Evolutionary conservation across 2,113 vertebrate genomes (phyloP).

Genomic region (Ursus arctos): DNA sequence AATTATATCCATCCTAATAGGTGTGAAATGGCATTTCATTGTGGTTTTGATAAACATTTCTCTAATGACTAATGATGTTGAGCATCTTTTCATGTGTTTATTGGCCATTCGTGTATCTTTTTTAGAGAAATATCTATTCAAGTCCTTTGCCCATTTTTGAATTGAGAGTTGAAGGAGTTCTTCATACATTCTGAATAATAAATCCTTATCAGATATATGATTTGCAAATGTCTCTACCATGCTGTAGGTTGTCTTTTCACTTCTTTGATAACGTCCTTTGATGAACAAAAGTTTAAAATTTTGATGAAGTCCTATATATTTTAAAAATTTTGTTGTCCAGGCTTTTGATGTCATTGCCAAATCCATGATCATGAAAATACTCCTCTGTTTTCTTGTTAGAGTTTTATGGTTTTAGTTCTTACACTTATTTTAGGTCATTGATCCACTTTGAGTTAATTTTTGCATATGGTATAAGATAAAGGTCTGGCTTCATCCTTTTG

Average conservation of each 20-base stretch:
- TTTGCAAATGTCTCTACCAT: background rate
- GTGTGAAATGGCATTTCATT: background rate
- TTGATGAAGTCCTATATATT: background rate
- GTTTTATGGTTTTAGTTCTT: background rate
- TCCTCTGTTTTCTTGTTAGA: background rate
- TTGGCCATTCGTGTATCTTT: background rate
- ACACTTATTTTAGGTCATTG: background rate
- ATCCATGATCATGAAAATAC: background rate
- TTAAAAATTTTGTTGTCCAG: background rate
- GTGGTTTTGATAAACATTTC: background rate
- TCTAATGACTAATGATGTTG: background rate
- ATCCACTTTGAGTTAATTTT: slow-evolving; percentile 14
- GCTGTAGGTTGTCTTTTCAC: background rate
- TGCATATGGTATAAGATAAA: background rate
- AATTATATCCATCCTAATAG: background rate
- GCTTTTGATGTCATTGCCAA: background rate
- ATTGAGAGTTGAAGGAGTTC: background rate
- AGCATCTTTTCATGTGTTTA: background rate
- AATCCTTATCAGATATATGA: background rate
- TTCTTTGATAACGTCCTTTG: background rate
- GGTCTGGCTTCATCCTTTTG: background rate
- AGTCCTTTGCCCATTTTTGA: background rate
- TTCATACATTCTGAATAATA: background rate
- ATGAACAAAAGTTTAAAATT: background rate
- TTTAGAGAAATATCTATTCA: background rate